These are phyloP conservation scores for Papilio glaucus DNA, from an alignment of 1,140 invertebrate genomes.

Conservation along the genomic window DNA sequence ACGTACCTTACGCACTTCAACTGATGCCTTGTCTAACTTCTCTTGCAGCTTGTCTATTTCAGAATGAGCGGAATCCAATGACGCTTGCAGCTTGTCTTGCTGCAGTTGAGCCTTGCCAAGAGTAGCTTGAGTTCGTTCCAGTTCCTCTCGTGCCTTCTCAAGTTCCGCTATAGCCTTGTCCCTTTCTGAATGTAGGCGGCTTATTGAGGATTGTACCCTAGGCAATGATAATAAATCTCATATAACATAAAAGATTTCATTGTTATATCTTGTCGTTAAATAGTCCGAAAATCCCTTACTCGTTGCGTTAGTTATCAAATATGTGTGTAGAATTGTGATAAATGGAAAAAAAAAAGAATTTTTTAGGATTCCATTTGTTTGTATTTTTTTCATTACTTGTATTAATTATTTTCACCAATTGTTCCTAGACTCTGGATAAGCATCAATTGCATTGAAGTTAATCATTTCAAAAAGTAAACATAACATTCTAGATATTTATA, in stretches of 20 bases:
- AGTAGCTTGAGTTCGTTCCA: constrained; percentile 94
- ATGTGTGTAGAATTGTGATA: no score
- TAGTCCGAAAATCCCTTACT: no score
- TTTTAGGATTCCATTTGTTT: no score
- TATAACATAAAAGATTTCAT: not conserved
- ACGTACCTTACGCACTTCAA: constrained; percentile 91
- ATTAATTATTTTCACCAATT: no score
- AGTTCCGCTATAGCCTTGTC: constrained; percentile 93
- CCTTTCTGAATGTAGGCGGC: constrained; percentile 92
- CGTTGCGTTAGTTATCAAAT: no score
- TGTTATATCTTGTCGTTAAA: no score
- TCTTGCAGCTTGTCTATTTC: constrained; percentile 96
- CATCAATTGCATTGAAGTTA: no score
- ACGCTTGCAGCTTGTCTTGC: constrained; percentile 94
- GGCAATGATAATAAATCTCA: not conserved
- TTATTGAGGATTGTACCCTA: constrained; percentile 87
- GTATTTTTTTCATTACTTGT: no score
- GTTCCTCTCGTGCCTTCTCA: constrained; percentile 95
- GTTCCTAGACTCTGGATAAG: no score
- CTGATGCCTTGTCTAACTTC: constrained; percentile 90
- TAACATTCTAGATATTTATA: no score
- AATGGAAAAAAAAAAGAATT: no score
- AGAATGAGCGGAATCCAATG: constrained; percentile 94
- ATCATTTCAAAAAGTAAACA: no score
- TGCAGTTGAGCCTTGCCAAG: constrained; percentile 95